Base-by-base conservation (phyloP, 2,888 invertebrate species). In the Euproctis similis region DNA sequence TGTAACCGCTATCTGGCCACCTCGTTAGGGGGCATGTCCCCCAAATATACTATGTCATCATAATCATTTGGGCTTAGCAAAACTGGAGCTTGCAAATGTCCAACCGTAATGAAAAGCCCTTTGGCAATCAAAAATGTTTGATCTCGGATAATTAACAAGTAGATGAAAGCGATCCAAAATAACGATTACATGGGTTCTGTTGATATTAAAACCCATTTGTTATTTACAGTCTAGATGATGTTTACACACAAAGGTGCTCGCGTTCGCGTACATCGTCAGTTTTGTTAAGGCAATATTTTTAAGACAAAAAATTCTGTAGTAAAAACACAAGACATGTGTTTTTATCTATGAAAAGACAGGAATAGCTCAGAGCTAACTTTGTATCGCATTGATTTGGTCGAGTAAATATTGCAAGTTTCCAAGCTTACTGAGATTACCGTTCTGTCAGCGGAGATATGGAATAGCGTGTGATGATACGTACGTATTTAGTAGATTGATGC, bases 261-360 rank as follows among this genome's bases (percentile, higher is more conserved):
- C n/a, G n/a, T n/a, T n/a, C n/a, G n/a, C n/a, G n/a, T n/a, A n/a
- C n/a, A 65, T 64, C 56, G 49, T 53, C 46, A 39, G 51, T 51
- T 50, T 57, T 61, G 69, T 46, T 50, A 47, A 45, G 45, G 54
- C 61, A 59, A 64, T 61, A 66, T 62, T 51, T 56, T 59, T 56
- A 54, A 60, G 53, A n/a, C n/a, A n/a, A n/a, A n/a, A n/a, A n/a
- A 60, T 53, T 56, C 55, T 52, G 55, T 59, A 59, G 53, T 57
- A 46, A 55, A 53, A 55, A 44, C 60, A 62, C 73, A 69, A 68
- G 67, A 77, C 76, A 76, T 76, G 76, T 74, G 71, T 74, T 67
- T 68, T 65, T 63, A 50, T 45, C 51, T 60, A 65, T 65, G 59
- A 62, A 60, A 63, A 57, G 51, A n/a, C n/a, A 60, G 59, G 52